Evolutionary conservation across 2,113 vertebrate species (phyloP).

Genomic region (Thamnophis sirtalis): DNA sequence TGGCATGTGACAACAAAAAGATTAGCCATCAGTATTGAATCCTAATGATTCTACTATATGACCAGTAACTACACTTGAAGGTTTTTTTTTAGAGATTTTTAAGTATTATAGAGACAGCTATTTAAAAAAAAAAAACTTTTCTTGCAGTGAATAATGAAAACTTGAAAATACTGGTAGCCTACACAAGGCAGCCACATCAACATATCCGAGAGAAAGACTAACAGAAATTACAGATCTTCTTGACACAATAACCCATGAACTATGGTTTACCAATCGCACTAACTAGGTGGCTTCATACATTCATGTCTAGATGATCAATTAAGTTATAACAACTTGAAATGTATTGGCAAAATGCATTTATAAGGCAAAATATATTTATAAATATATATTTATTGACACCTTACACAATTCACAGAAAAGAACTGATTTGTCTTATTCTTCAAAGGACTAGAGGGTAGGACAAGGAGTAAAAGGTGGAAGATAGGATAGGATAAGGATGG

Average conservation of each 20-base stretch:
- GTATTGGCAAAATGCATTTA: background rate
- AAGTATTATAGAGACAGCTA: conserved; percentile 35
- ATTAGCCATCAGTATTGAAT: too few species aligned
- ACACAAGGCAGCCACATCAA: background rate
- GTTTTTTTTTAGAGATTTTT: conserved; percentile 33
- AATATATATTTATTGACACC: background rate
- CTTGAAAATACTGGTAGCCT: background rate
- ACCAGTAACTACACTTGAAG: conserved; percentile 40
- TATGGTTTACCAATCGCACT: background rate
- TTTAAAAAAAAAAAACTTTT: background rate
- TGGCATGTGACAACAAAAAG: too few species aligned
- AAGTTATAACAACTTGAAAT: background rate
- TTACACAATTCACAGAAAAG: background rate
- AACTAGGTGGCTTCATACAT: background rate
- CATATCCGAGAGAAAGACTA: background rate
- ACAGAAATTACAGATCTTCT: background rate
- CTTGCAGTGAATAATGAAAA: background rate
- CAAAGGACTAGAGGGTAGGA: background rate
- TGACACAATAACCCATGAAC: background rate
- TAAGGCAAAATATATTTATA: background rate
- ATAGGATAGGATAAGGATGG: too few species aligned
- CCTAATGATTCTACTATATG: conserved; percentile 38
- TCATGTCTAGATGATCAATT: background rate
- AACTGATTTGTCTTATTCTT: background rate
- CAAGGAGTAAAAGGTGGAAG: background rate